phyloP scores from a whole-genome alignment of 1,140 invertebrate species.

The Drosophila mauritiana region DNA sequence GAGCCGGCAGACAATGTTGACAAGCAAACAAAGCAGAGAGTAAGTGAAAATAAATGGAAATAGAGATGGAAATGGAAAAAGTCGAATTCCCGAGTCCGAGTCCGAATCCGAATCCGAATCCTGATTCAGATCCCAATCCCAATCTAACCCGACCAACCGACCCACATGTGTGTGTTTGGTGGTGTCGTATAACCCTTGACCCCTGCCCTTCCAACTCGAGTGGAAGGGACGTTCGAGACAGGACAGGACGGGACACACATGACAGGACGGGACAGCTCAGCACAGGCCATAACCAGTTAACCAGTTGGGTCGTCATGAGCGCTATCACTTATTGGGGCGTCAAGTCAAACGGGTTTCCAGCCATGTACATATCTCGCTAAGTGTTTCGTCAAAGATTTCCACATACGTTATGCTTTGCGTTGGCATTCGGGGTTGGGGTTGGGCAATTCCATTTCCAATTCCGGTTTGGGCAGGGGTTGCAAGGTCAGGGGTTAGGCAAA shows the following conservation, averaged over 20 bases:
- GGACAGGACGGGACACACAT: not conserved
- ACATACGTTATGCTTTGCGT: constrained; percentile 27
- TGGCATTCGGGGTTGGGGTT: constrained; percentile 1
- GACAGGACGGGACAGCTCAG: constrained; percentile 1
- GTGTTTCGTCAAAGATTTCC: constrained; percentile 74
- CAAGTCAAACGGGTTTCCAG: constrained; percentile 73
- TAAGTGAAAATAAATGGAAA: constrained; percentile 73
- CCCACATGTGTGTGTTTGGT: constrained; percentile 28
- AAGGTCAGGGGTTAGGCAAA: constrained; percentile 35
- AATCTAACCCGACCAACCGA: constrained; percentile 26
- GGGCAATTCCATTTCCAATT: constrained; percentile 3
- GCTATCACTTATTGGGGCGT: constrained; percentile 77
- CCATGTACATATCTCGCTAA: constrained; percentile 64
- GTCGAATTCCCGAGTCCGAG: not conserved
- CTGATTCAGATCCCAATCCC: constrained; percentile 4
- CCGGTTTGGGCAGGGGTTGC: constrained; percentile 16
- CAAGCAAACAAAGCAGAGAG: constrained; percentile 53
- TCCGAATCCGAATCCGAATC: constrained; percentile 14
- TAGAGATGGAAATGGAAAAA: constrained; percentile 20
- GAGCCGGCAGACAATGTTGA: constrained; percentile 62
- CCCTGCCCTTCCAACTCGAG: constrained; percentile 31
- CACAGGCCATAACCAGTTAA: constrained; percentile 10
- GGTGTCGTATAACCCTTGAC: constrained; percentile 45
- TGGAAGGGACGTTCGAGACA: not conserved
- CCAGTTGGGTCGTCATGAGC: constrained; percentile 59